These are phyloP conservation scores for Candoia aspera DNA, from an alignment of 2,113 vertebrate species.

Conservation along the genomic window DNA sequence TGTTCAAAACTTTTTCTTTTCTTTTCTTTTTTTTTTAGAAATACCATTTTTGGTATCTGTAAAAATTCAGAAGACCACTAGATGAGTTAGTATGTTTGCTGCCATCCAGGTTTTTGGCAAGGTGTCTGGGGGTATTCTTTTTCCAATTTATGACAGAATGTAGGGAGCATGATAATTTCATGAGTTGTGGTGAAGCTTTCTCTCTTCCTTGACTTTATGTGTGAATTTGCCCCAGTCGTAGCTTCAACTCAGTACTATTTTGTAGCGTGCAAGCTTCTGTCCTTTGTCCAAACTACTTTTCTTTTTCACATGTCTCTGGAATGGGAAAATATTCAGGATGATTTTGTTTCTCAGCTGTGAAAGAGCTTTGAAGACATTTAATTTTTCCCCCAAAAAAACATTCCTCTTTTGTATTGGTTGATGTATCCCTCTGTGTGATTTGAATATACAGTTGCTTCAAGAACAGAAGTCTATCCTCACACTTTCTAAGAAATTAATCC, in stretches of 20 bases:
- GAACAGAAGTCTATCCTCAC: background rate
- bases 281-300: background rate
- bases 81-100: no score
- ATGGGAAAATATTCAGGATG: background rate
- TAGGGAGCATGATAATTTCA: background rate
- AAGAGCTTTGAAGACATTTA: background rate
- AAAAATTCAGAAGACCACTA: background rate
- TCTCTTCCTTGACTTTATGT: background rate
- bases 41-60: background rate
- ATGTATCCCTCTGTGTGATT: background rate
- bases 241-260: background rate
- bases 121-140: background rate
- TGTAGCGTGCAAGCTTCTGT: background rate
- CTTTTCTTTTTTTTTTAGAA: background rate
- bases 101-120: background rate
- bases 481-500: conserved; percentile 28
- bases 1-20: background rate
- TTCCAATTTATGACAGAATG: background rate
- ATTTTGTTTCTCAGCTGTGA: background rate
- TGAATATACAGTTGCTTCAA: conserved; percentile 1
- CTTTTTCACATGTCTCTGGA: background rate
- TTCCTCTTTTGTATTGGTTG: conserved; percentile 7
- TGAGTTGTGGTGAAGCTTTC: background rate
- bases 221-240: background rate
- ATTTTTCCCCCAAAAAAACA: background rate